A percentile compares a stretch with the other conserved stretches of the same genome.
These are phyloP conservation scores for Mesocricetus auratus DNA, from an alignment of 2,113 vertebrate species.

Conservation along the genomic window DNA sequence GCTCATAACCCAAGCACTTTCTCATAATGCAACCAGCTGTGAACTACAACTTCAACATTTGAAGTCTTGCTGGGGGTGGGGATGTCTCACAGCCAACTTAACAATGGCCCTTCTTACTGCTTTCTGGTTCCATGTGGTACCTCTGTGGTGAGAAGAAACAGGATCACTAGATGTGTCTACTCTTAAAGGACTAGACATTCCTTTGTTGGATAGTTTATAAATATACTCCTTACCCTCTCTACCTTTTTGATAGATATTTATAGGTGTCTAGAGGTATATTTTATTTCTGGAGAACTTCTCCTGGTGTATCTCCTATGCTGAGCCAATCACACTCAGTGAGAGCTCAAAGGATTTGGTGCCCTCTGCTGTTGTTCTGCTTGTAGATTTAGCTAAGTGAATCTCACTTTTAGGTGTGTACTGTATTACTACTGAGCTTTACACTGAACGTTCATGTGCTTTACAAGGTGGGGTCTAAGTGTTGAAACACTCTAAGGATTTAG, in stretches of 20 bases:
- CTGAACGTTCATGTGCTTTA: neutral
- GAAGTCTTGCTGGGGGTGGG: neutral
- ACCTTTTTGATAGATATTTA: neutral
- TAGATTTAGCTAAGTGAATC: neutral
- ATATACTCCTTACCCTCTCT: neutral
- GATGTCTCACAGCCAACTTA: neutral
- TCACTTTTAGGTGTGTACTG: neutral
- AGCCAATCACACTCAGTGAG: neutral
- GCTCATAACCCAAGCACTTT: neutral
- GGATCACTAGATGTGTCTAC: neutral
- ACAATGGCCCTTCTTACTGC: neutral
- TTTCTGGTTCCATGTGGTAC: neutral
- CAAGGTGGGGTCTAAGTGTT: neutral
- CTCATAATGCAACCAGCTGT: neutral
- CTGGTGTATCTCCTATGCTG: rapidly evolving
- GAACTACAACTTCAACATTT: neutral
- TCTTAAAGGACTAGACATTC: neutral
- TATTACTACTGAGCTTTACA: neutral
- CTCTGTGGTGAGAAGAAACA: neutral
- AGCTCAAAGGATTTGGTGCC: neutral
- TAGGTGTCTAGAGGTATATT: neutral
- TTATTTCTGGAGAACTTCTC: neutral
- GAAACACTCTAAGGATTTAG: neutral
- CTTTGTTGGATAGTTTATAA: neutral
- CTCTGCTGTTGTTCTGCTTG: neutral